These are phyloP conservation scores for Ornithoptera priamus DNA, from an alignment of 2,888 invertebrate species.

Conservation along the genomic window DNA sequence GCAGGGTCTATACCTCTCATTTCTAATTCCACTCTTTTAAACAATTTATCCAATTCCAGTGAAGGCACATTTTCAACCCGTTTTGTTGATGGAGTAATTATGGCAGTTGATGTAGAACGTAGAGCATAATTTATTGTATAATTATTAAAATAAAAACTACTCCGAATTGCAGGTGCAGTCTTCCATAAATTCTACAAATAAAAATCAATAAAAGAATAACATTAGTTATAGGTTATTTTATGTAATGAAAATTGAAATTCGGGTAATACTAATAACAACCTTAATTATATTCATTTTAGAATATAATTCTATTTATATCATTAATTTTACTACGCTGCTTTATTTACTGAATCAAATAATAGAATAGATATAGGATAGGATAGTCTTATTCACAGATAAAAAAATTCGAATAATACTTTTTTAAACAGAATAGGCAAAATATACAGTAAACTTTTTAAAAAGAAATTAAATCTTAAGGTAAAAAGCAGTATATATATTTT, in stretches of 20 bases:
- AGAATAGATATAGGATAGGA: neutral
- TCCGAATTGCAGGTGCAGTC: constrained; percentile 46
- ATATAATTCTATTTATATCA: neutral
- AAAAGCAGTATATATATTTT: too few relatives aligned
- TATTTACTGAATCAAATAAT: too few relatives aligned
- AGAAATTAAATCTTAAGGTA: too few relatives aligned
- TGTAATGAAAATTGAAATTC: neutral
- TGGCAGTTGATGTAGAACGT: constrained; percentile 47
- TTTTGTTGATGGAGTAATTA: constrained; percentile 44
- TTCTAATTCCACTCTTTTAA: constrained; percentile 90
- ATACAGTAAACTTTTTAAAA: too few relatives aligned
- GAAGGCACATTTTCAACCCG: constrained; percentile 42
- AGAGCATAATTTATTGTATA: constrained; percentile 32
- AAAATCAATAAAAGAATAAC: constrained; percentile 24
- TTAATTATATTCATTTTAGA: constrained; percentile 37
- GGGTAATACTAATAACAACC: constrained; percentile 26
- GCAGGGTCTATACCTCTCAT: constrained; percentile 92
- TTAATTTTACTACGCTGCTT: neutral
- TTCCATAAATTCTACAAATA: constrained; percentile 55
- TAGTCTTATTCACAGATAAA: neutral
- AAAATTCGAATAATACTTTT: neutral
- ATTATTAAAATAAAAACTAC: constrained; percentile 40
- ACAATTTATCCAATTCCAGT: constrained; percentile 86
- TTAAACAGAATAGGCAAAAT: neutral
- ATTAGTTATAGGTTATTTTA: neutral